Evolutionary conservation across 2,888 invertebrate species (phyloP).

Genomic region (Nasonovia ribisnigri): DNA sequence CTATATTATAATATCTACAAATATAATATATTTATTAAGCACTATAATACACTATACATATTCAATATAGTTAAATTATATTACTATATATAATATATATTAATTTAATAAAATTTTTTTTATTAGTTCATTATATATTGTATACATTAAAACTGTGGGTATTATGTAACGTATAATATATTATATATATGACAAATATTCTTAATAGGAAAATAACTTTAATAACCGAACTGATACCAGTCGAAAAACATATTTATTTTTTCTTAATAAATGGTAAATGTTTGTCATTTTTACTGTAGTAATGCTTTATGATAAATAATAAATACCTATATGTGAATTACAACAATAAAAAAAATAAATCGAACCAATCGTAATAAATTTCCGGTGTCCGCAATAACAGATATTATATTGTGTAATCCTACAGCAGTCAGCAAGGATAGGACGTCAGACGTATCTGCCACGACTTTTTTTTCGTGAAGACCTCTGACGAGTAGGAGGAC

Average conservation of each 20-base stretch:
- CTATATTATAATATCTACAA: background rate
- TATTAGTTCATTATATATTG: too few relatives aligned
- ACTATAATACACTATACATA: background rate
- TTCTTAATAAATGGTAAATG: background rate
- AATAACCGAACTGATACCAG: background rate
- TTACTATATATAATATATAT: background rate
- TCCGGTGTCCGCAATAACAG: slow-evolving; percentile 15
- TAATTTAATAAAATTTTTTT: too few relatives aligned
- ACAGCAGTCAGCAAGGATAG: background rate
- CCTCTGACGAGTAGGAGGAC: slow-evolving; percentile 48
- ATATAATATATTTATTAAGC: background rate
- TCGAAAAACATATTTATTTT: background rate
- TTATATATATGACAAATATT: background rate
- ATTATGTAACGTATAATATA: background rate
- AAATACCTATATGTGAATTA: background rate
- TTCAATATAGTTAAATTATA: too few relatives aligned
- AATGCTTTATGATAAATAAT: background rate
- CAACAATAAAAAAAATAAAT: background rate
- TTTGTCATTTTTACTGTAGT: background rate
- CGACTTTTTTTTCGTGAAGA: slow-evolving; percentile 15
- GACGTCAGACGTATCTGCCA: background rate
- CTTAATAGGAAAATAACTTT: background rate
- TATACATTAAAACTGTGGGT: background rate
- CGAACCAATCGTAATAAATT: background rate
- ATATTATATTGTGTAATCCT: slow-evolving; percentile 28